Conservation (phyloP, 2,797 vertebrate species). For the Hippopotamyrus pictus region DNA sequence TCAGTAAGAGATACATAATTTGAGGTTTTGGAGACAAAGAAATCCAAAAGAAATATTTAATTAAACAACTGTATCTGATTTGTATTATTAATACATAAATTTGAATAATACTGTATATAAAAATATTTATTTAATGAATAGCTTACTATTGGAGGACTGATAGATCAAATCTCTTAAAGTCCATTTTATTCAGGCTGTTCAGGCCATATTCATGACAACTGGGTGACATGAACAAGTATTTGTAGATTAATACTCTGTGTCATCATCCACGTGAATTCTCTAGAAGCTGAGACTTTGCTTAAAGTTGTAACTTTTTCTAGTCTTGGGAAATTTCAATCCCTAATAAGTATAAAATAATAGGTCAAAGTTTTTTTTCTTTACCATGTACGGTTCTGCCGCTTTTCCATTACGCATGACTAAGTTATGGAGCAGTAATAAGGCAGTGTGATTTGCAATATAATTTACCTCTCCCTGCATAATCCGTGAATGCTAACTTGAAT, state of each 20-base stretch:
- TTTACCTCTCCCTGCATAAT: neutral
- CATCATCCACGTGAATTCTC: neutral
- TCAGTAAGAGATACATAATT: neutral
- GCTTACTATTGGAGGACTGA: neutral
- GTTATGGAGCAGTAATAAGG: neutral
- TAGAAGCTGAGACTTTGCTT: neutral
- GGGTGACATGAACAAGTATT: neutral
- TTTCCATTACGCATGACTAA: neutral
- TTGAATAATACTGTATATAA: neutral
- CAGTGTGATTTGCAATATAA: neutral
- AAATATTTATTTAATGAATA: neutral
- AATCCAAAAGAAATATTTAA: neutral
- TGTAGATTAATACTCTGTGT: neutral
- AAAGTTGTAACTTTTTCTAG: neutral
- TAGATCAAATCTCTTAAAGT: neutral
- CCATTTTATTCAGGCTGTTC: neutral
- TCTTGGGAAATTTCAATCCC: neutral
- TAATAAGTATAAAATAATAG: neutral
- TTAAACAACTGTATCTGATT: neutral
- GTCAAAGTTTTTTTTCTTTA: neutral
- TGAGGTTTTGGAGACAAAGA: neutral
- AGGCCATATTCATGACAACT: neutral
- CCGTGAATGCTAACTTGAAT: neutral
- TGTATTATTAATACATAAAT: neutral
- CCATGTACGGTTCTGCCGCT: neutral